Evolutionary conservation across 2,888 invertebrate species (phyloP), one percentile per base, ranked within the genome.

Genomic region (Microdon myrmicae): DNA sequence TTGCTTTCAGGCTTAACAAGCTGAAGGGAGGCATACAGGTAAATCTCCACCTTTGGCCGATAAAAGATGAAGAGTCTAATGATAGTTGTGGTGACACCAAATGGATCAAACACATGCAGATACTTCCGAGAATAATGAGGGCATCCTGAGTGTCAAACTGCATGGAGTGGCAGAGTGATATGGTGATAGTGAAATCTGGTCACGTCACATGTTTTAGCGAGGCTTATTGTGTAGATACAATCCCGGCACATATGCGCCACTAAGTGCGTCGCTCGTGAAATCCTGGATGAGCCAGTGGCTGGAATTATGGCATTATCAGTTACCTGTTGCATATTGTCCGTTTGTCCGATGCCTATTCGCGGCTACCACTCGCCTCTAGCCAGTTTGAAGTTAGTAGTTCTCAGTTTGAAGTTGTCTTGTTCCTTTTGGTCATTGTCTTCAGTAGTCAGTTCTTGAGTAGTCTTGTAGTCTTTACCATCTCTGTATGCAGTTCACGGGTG

Each of bases 401-500:
- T 22, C 10, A 35, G 20, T 37, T 44, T 37, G 44, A 23, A 32
- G 38, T 54, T 37, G 44, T 19, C 39, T 56, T 55, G 51, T 64
- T 38, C 58, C 64, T 54, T 59, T 66, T 66, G 66, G 66, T 66
- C 59, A 66, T 66, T 66, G 66, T 59, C 59, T 66, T 66, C 54
- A 38, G 25, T 37, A 56, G 45, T 31, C 29, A 22, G 41, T 64
- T 64, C 61, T 64, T 56, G 58, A 41, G 53, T 43, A 53, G 47
- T 48, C 59, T 59, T 59, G 54, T 43, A 53, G 47, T 48, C 59
- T 59, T 59, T 48, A 45, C 48, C 44, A 54, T 59, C 53, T 66
- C 53, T 54, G 66, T 66, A 66, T 66, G 66, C 66, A 66, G 59
- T 66, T 66, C 66, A 66, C 66, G 66, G 59, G 66, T 66, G 66